Conservation (phyloP, 1,140 invertebrate genomes). For the Pantala flavescens region DNA sequence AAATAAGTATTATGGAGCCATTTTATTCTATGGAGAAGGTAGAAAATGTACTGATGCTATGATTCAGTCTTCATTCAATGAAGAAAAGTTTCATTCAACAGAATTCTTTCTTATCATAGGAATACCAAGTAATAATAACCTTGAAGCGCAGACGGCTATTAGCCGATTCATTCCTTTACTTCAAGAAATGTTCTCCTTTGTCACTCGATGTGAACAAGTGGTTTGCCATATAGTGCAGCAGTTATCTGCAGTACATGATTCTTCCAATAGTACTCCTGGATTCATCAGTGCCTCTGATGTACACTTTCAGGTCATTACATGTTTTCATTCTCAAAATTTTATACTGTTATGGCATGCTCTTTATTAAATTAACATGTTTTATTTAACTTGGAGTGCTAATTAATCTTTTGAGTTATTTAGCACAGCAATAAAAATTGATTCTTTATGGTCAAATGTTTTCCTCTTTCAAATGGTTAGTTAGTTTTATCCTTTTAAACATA, state of each 20-base stretch:
- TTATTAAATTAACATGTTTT: no score
- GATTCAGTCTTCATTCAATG: background rate
- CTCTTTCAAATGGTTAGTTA: no score
- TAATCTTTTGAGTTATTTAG: no score
- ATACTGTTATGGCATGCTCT: background rate
- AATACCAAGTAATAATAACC: conserved; percentile 31
- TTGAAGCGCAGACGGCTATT: conserved; percentile 39
- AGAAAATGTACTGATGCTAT: conserved; percentile 21
- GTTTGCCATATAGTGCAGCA: conserved; percentile 53
- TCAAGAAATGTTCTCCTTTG: conserved; percentile 54
- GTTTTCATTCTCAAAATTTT: conserved; percentile 33
- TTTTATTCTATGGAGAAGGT: conserved; percentile 46
- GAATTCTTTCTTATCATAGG: conserved; percentile 18
- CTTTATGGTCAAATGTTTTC: no score
- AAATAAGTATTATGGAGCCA: conserved; percentile 46
- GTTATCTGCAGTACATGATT: conserved; percentile 46
- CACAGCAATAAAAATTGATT: no score
- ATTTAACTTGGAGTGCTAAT: no score
- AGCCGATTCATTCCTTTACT: conserved; percentile 42
- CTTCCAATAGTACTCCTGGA: conserved; percentile 29
- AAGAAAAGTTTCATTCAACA: background rate
- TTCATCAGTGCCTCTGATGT: conserved; percentile 38
- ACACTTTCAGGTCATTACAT: conserved; percentile 35
- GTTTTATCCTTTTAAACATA: no score
- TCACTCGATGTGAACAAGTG: conserved; percentile 53